phyloP scores from a whole-genome alignment of 2,113 vertebrate genomes.

The Lichenostomus cassidix region DNA sequence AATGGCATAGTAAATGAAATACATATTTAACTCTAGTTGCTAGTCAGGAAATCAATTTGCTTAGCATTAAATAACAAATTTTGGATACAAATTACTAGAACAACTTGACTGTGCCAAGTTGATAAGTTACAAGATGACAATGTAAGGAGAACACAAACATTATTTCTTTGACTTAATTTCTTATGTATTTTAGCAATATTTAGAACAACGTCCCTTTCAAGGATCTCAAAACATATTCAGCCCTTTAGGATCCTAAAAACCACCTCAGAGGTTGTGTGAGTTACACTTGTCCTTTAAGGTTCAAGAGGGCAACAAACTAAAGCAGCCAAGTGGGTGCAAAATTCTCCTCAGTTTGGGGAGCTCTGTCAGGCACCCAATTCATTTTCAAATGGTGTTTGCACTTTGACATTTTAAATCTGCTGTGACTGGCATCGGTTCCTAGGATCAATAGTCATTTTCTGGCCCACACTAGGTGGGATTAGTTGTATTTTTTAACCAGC shows the following conservation, averaged over 20 bases:
- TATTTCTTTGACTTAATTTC: background rate
- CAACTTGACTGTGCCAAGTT: background rate
- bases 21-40: background rate
- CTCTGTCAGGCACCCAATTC: background rate
- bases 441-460: background rate
- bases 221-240: background rate
- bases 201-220: background rate
- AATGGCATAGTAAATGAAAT: background rate
- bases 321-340: background rate
- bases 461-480: background rate
- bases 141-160: accelerated
- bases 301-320: background rate
- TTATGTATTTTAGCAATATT: background rate
- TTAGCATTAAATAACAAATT: background rate
- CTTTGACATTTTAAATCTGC: background rate
- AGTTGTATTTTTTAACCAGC: background rate
- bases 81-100: background rate
- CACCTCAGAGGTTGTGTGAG: accelerated
- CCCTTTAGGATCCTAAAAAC: background rate
- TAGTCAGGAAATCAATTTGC: background rate
- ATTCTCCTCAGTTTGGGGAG: background rate
- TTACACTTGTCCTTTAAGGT: background rate
- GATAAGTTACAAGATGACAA: no score
- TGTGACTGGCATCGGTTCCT: background rate
- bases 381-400: background rate